phyloP scores from a whole-genome alignment of 2,888 invertebrate species.

The Allacma fusca region DNA sequence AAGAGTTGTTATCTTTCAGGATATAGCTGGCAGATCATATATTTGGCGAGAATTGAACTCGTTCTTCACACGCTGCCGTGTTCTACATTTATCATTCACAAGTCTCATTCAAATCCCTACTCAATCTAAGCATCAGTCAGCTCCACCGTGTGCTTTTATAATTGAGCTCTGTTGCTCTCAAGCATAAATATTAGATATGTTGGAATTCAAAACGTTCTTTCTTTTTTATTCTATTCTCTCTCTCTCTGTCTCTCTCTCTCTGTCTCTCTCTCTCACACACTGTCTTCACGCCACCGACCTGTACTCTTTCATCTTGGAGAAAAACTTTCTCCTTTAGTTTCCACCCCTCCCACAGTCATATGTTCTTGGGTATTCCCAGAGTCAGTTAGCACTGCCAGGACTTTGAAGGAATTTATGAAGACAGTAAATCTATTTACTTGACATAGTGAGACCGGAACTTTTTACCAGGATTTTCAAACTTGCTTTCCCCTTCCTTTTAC shows the following conservation, averaged over 20 bases:
- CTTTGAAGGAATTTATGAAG: background rate
- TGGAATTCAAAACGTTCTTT: background rate
- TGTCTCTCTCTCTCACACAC: background rate
- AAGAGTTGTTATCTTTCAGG: no score
- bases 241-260: background rate
- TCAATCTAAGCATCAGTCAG: slow-evolving; percentile 42
- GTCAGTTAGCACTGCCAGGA: no score
- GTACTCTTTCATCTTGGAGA: background rate
- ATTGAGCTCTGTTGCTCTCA: slow-evolving; percentile 35
- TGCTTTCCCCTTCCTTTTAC: no score
- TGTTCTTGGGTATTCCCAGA: no score
- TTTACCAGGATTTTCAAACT: background rate
- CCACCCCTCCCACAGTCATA: no score
- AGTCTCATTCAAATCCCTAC: slow-evolving; percentile 42
- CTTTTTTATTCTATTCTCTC: background rate
- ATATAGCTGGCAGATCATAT: no score
- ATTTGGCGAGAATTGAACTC: no score
- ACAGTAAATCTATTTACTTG: background rate
- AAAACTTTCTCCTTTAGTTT: no score
- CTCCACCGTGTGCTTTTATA: slow-evolving; percentile 20
- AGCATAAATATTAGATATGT: slow-evolving; percentile 29
- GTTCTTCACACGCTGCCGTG: no score
- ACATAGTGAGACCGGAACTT: background rate
- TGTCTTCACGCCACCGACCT: background rate
- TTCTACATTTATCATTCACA: slow-evolving; percentile 43